A percentile compares a stretch with the other conserved stretches of the same genome.
phyloP scores from a whole-genome alignment of 2,888 invertebrate species.

The Dynastes grantii region DNA sequence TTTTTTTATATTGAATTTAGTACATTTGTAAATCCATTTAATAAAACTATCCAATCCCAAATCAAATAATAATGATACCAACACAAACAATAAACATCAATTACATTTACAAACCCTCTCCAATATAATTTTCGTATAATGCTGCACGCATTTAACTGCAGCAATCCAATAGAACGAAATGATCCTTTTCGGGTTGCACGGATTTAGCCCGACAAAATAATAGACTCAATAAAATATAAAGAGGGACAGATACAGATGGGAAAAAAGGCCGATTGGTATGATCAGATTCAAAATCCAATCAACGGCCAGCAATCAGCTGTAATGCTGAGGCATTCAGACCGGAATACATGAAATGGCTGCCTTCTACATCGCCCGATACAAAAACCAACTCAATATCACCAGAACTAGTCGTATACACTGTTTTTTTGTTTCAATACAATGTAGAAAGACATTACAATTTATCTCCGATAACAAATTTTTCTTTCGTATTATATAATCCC shows the following conservation, averaged over 20 bases:
- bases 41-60: too few relatives aligned
- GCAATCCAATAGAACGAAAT: not conserved
- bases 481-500: too few relatives aligned
- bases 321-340: conserved; percentile 66
- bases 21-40: too few relatives aligned
- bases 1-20: too few relatives aligned
- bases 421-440: too few relatives aligned
- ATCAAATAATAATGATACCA: too few relatives aligned
- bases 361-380: conserved; percentile 11
- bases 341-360: conserved; percentile 59
- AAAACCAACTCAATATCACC: not conserved
- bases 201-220: not conserved
- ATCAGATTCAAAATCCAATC: conserved; percentile 68
- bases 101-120: too few relatives aligned
- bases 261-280: conserved; percentile 65
- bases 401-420: too few relatives aligned
- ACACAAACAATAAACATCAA: too few relatives aligned
- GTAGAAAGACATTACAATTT: too few relatives aligned
- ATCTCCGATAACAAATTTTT: too few relatives aligned
- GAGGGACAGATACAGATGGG: not conserved
- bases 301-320: conserved; percentile 68
- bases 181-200: not conserved
- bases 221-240: conserved; percentile 56
- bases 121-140: too few relatives aligned
- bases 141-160: not conserved